These are phyloP conservation scores for Clistopyga incitator DNA, from an alignment of 2,888 invertebrate species.

Conservation along the genomic window DNA sequence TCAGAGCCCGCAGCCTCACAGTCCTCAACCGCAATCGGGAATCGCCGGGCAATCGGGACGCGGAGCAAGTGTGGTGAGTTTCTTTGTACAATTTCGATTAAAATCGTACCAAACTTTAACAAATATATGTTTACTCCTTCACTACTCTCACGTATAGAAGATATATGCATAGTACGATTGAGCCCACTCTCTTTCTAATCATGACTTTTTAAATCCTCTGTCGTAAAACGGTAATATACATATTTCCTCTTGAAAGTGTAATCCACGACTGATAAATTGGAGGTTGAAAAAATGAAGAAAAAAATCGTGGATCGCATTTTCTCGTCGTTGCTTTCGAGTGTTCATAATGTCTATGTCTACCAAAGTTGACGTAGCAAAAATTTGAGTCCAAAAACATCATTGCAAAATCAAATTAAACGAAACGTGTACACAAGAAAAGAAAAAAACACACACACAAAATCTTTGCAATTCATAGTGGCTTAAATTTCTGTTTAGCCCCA, in stretches of 20 bases:
- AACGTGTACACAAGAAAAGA: not conserved
- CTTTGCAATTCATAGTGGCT: slow-evolving; percentile 65
- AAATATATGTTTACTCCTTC: slow-evolving; percentile 48
- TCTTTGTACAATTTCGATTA: slow-evolving; percentile 29
- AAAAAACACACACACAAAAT: too few relatives aligned
- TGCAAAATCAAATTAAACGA: not conserved
- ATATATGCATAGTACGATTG: slow-evolving; percentile 44
- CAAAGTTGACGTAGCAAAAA: slow-evolving; percentile 40
- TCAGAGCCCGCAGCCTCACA: slow-evolving; percentile 87
- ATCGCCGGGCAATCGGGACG: slow-evolving; percentile 93
- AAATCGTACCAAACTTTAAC: slow-evolving; percentile 28
- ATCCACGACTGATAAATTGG: slow-evolving; percentile 10
- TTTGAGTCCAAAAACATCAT: slow-evolving; percentile 38
- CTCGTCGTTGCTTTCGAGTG: slow-evolving; percentile 62
- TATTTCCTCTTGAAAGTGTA: slow-evolving; percentile 37
- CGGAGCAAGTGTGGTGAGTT: slow-evolving; percentile 94
- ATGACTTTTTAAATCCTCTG: slow-evolving; percentile 46
- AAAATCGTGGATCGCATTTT: slow-evolving; percentile 30
- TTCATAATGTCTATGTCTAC: slow-evolving; percentile 46
- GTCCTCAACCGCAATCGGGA: slow-evolving; percentile 89
- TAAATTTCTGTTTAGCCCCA: slow-evolving; percentile 67
- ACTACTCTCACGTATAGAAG: slow-evolving; percentile 51
- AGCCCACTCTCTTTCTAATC: slow-evolving; percentile 52
- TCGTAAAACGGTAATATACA: slow-evolving; percentile 44
- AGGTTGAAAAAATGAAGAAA: not conserved